Evolutionary conservation across 2,888 invertebrate species (phyloP).

Genomic region (Kryphioiulus occultus): DNA sequence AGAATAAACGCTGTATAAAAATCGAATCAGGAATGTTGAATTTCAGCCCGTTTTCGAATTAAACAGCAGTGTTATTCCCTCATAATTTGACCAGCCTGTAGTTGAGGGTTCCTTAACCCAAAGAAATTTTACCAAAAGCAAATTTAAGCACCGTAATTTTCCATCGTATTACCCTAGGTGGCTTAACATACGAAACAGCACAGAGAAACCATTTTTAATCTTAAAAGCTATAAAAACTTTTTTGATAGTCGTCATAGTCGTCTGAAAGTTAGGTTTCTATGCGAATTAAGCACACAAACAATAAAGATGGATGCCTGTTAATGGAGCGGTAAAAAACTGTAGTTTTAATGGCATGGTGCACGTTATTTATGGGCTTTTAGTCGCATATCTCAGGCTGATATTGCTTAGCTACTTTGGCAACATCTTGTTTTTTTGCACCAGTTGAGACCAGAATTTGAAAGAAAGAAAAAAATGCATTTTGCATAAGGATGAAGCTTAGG

Average conservation of each 20-base stretch:
- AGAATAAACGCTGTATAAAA: too few species aligned
- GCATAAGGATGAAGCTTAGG: not conserved
- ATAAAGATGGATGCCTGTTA: not conserved
- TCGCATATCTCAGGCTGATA: not conserved
- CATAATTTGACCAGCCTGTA: too few species aligned
- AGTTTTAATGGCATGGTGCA: not conserved
- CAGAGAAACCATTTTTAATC: not conserved
- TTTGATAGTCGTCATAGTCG: not conserved
- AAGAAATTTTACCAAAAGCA: too few species aligned
- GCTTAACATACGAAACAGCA: too few species aligned
- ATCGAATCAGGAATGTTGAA: too few species aligned
- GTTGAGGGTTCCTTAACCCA: too few species aligned
- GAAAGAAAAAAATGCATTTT: not conserved
- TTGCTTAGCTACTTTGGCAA: constrained; percentile 2
- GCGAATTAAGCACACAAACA: not conserved
- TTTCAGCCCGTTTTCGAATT: too few species aligned
- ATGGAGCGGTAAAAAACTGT: not conserved
- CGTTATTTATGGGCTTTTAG: not conserved
- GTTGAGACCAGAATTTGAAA: too few species aligned
- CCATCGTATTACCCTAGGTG: too few species aligned
- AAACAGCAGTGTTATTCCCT: too few species aligned
- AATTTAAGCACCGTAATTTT: too few species aligned
- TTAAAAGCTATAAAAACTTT: not conserved
- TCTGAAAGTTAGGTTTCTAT: not conserved
- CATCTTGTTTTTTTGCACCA: not conserved